Base-by-base conservation (phyloP, 2,113 vertebrate genomes). In the Puntigrus tetrazona region DNA sequence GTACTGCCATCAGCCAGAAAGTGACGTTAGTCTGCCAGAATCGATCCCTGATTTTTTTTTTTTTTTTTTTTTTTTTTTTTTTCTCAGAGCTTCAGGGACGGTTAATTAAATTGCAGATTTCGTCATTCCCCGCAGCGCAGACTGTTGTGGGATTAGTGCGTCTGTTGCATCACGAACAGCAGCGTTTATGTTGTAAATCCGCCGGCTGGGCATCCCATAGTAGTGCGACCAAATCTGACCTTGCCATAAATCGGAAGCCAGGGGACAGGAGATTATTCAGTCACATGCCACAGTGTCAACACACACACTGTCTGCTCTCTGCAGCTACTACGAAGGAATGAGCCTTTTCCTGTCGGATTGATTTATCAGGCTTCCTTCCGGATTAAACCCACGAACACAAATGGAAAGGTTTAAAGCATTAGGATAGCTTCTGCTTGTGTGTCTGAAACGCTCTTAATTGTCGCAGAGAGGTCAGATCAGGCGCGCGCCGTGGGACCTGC, bases 191-290 rank as follows among this genome's bases (percentile, higher is more conserved):
- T 41, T 43, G 82, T 27, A 84, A 61, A 67, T 78, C 47, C 41
- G 1, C 5, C 34, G 61, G 65, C 43, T 27, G 47, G 22, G 25
- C 63, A 38, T 69, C 43, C 63, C 18, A 29, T 22, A 16, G 22
- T 38, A 61, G 29, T 36, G 6, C 13, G n/a, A 82, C 63, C 80
- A 36, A 38, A 70, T 63, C 55, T 74, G 82, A 87, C 86, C 86
- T 87, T 77, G 69, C 80, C 52, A 79, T 79, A 61, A 87, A 83
- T 75, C 7, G 13, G 72, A 81, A 84, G 59, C 76, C 41, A 59
- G 47, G 31, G 83, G 77, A 70, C 27, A 34, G 55, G 81, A 74
- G 86, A 84, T 84, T 75, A 57, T 75, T 86, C 50, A 34, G 55
- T 75, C 41, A 79, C 61, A 72, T 87, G 63, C 25, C 47, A 77